A percentile compares a stretch with the other conserved stretches of the same genome.
Evolutionary conservation across 2,113 vertebrate species (phyloP).

Genomic region (Elachura formosa): DNA sequence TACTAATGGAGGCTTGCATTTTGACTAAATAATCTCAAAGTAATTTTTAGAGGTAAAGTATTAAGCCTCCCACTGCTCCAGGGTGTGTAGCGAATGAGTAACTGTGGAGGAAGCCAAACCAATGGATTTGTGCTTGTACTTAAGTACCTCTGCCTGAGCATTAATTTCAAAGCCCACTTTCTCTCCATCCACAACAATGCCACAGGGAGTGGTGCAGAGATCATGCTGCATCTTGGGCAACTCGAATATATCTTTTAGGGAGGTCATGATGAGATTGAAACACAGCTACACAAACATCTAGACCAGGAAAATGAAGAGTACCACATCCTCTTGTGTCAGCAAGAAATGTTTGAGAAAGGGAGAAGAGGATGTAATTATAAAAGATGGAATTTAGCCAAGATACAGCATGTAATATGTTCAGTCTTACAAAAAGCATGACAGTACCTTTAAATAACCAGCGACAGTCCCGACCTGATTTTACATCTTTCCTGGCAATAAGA

Average conservation of each 20-base stretch:
- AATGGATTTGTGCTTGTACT: not conserved
- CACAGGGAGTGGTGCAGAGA: not conserved
- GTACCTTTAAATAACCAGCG: conserved; percentile 55
- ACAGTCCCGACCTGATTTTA: conserved; percentile 57
- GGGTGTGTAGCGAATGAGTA: not conserved
- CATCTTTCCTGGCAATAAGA: conserved; percentile 37
- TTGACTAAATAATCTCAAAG: not conserved
- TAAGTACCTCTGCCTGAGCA: not conserved
- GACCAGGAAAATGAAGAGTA: not conserved
- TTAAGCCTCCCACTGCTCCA: not conserved
- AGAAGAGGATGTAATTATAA: conserved; percentile 31
- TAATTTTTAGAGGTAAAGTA: not conserved
- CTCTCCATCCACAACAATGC: not conserved
- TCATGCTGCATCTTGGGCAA: rapidly evolving
- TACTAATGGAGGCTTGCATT: not conserved
- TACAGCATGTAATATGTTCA: conserved; percentile 12
- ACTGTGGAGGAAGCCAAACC: not conserved
- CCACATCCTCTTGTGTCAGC: not conserved
- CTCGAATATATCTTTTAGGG: not conserved
- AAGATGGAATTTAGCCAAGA: conserved; percentile 47
- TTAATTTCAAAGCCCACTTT: not conserved
- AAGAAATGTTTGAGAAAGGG: not conserved
- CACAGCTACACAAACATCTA: not conserved
- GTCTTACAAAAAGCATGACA: conserved; percentile 16
- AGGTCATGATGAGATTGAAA: not conserved